phyloP scores from a whole-genome alignment of 2,888 invertebrate genomes.

The Cheilosia pagana region DNA sequence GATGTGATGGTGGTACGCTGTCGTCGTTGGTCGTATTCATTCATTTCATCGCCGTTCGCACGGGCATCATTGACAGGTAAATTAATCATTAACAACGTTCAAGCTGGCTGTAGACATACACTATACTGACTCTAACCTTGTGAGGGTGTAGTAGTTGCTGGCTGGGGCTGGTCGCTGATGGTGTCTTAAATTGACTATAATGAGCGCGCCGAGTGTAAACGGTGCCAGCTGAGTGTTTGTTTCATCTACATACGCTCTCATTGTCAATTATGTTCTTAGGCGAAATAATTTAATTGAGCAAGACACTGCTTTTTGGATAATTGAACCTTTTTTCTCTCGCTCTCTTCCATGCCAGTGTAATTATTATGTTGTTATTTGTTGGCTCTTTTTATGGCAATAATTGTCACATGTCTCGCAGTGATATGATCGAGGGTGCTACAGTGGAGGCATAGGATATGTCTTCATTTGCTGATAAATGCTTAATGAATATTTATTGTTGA shows the following conservation, averaged over 20 bases:
- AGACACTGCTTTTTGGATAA: conserved; percentile 26
- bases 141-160: conserved; percentile 1
- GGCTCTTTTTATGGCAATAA: conserved; percentile 31
- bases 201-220: conserved; percentile 39
- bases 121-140: conserved; percentile 12
- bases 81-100: conserved; percentile 69
- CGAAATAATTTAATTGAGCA: conserved; percentile 69
- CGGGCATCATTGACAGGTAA: conserved; percentile 70
- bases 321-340: background rate
- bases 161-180: conserved; percentile 12
- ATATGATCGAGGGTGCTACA: conserved; percentile 58
- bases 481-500: conserved; percentile 54
- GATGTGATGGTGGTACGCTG: conserved; percentile 1
- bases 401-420: conserved; percentile 48
- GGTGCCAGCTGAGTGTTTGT: conserved; percentile 23
- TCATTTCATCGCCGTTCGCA: conserved; percentile 25
- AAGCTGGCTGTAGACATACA: conserved; percentile 18
- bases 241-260: conserved; percentile 45
- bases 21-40: conserved; percentile 21
- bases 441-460: conserved; percentile 10
- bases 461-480: conserved; percentile 30
- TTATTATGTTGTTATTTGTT: conserved; percentile 60
- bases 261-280: conserved; percentile 65
- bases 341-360: conserved; percentile 16
- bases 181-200: conserved; percentile 59